These are phyloP conservation scores for Nemapogon koenigi DNA, from an alignment of 2,888 invertebrate genomes.

Conservation along the genomic window DNA sequence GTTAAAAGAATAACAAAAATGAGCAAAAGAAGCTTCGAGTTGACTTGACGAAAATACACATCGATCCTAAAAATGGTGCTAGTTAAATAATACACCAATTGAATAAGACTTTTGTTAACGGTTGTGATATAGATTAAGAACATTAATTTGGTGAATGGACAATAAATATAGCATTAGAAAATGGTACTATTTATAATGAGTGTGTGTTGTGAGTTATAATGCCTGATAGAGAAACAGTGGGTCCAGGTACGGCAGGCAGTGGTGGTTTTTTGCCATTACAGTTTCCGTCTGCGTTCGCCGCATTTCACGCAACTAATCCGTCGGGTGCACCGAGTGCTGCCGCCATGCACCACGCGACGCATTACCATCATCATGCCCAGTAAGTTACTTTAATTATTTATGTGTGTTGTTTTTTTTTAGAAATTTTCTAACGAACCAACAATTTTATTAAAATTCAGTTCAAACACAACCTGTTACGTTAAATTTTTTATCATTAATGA, in stretches of 20 bases:
- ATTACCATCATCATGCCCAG: conserved; percentile 59
- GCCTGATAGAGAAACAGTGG: conserved; percentile 63
- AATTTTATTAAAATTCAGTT: neutral
- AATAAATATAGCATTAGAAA: too few species aligned
- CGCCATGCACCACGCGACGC: conserved; percentile 65
- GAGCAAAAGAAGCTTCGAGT: conserved; percentile 37
- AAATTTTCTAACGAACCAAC: neutral
- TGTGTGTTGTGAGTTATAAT: conserved; percentile 39
- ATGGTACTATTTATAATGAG: too few species aligned
- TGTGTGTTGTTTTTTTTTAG: neutral
- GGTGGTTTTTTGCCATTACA: conserved; percentile 64
- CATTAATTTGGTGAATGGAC: too few species aligned
- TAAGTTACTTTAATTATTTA: conserved; percentile 27
- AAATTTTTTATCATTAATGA: conserved; percentile 5
- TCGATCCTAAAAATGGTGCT: conserved; percentile 11
- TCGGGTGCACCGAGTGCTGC: conserved; percentile 64
- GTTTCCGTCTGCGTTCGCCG: conserved; percentile 65
- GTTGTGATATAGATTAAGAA: too few species aligned
- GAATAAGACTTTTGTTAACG: too few species aligned
- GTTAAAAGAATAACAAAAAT: conserved; percentile 17
- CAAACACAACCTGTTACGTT: conserved; percentile 1
- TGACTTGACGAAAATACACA: conserved; percentile 39
- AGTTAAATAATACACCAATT: too few species aligned
- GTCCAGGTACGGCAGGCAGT: conserved; percentile 61
- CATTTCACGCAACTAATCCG: conserved; percentile 68